These are phyloP conservation scores for Trinectes maculatus DNA, from an alignment of 2,113 vertebrate genomes.

Conservation along the genomic window DNA sequence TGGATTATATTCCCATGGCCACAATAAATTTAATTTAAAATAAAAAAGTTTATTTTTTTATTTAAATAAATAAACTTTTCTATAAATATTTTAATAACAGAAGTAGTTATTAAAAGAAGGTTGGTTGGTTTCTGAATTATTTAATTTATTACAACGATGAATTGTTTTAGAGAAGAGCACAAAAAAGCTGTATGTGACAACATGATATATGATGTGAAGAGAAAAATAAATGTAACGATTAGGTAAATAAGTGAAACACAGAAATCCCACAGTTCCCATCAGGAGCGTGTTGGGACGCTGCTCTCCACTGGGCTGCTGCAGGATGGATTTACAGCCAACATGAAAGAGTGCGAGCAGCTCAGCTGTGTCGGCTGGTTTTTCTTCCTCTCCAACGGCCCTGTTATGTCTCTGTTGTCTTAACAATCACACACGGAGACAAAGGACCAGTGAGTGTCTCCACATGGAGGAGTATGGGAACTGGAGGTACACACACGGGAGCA, in stretches of 20 bases:
- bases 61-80: not conserved
- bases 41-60: too few species aligned
- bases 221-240: not conserved
- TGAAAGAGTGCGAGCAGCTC: not conserved
- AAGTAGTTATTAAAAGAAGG: too few species aligned
- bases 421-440: not conserved
- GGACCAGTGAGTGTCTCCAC: not conserved
- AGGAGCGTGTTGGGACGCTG: too few species aligned
- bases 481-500: not conserved
- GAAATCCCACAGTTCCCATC: not conserved
- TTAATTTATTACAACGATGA: too few species aligned
- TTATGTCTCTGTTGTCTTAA: not conserved
- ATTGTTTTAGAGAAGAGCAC: not conserved
- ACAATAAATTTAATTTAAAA: too few species aligned
- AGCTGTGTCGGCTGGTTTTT: not conserved
- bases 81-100: too few species aligned
- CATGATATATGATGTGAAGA: not conserved
- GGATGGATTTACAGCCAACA: not conserved
- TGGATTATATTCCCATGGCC: too few species aligned
- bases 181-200: not conserved
- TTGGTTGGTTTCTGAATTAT: not conserved
- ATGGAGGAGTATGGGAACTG: not conserved
- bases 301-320: not conserved
- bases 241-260: not conserved
- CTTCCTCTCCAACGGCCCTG: not conserved